Conservation (phyloP, 1,140 invertebrate species). For the Orchesella cincta region DNA sequence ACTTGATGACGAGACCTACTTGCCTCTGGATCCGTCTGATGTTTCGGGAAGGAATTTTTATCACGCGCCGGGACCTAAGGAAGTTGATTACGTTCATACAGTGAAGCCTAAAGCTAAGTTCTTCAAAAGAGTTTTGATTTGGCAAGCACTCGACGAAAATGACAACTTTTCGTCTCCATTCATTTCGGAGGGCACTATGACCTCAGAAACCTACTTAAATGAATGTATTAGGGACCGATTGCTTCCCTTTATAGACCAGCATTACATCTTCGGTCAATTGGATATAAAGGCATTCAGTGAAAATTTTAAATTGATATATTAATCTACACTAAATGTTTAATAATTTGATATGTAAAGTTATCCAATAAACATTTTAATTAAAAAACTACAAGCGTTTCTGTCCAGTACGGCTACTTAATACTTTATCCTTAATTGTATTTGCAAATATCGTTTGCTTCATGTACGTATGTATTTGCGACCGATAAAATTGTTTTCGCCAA, state of each 20-base stretch:
- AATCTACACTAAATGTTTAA: too few species aligned
- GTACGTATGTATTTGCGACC: too few species aligned
- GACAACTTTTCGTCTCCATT: constrained; percentile 33
- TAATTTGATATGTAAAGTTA: too few species aligned
- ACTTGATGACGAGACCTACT: constrained; percentile 23
- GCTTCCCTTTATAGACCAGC: constrained; percentile 26
- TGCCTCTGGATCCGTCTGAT: neutral
- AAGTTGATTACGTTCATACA: constrained; percentile 9
- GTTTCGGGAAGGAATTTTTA: constrained; percentile 16
- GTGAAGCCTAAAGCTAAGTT: constrained; percentile 34
- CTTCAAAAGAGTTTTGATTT: constrained; percentile 21
- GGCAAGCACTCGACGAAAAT: constrained; percentile 37
- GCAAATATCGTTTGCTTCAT: too few species aligned
- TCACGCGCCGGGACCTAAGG: neutral
- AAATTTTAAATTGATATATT: too few species aligned
- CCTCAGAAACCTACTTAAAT: constrained; percentile 12
- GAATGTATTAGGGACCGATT: constrained; percentile 30
- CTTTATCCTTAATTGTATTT: too few species aligned
- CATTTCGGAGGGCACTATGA: constrained; percentile 24
- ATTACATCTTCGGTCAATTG: too few species aligned
- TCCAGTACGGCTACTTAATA: too few species aligned
- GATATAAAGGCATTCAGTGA: too few species aligned
- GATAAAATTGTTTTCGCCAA: too few species aligned
- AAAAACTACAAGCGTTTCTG: too few species aligned
- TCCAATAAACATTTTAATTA: too few species aligned